Conservation (phyloP, 2,113 vertebrate genomes). For the Burhinus bistriatus region DNA sequence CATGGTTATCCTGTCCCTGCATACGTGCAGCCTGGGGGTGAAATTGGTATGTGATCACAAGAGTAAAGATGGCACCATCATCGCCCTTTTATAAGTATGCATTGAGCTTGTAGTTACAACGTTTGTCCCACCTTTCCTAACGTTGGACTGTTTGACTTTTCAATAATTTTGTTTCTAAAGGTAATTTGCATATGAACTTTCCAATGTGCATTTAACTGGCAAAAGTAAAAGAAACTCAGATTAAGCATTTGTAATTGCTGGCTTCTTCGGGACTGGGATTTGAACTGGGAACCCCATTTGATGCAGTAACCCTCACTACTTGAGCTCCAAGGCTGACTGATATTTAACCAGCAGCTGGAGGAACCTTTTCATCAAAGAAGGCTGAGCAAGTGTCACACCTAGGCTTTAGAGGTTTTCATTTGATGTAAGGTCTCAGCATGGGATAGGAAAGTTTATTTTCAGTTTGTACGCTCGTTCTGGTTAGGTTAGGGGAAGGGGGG, state of each 20-base stretch:
- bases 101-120: background rate
- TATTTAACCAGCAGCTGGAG: background rate
- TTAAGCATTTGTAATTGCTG: background rate
- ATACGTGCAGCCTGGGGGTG: rapidly evolving
- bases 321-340: background rate
- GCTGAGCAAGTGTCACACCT: background rate
- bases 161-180: background rate
- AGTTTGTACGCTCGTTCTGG: background rate
- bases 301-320: background rate
- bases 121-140: background rate
- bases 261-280: background rate
- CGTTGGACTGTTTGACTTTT: background rate
- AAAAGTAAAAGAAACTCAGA: background rate
- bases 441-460: background rate
- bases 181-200: background rate
- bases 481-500: background rate
- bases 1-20: background rate
- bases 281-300: background rate
- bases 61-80: background rate
- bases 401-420: background rate
- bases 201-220: background rate
- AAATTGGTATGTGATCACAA: background rate
- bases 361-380: background rate
- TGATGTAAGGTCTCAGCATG: background rate
- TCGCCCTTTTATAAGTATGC: background rate